These are phyloP conservation scores for Melieria picta DNA, from an alignment of 2,888 invertebrate genomes.

Conservation along the genomic window DNA sequence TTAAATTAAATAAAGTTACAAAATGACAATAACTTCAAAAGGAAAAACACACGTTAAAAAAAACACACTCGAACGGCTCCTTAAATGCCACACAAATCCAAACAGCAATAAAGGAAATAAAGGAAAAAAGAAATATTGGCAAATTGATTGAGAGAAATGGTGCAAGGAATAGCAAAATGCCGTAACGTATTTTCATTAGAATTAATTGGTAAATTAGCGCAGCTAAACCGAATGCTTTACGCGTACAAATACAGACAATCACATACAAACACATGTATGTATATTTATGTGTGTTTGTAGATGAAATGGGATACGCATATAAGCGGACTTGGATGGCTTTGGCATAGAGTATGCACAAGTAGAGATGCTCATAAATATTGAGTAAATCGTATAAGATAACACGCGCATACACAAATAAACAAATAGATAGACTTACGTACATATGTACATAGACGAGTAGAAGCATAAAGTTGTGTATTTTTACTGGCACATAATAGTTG, in stretches of 20 bases:
- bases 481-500: constrained; percentile 8
- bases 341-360: too few relatives aligned
- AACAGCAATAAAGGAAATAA: not conserved
- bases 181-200: constrained; percentile 5
- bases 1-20: too few relatives aligned
- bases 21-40: not conserved
- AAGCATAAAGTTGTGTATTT: constrained; percentile 5
- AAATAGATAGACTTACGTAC: not conserved
- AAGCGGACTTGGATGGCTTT: too few relatives aligned
- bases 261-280: not conserved
- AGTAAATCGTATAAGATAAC: constrained; percentile 7
- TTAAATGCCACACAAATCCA: not conserved
- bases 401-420: not conserved
- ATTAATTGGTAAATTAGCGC: constrained; percentile 25
- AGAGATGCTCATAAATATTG: constrained; percentile 22
- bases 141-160: not conserved
- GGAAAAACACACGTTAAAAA: constrained; percentile 1
- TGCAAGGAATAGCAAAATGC: too few relatives aligned
- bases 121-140: not conserved
- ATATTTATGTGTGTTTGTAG: not conserved
- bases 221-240: not conserved
- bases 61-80: not conserved
- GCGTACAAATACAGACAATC: too few relatives aligned
- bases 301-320: too few relatives aligned
- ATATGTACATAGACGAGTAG: not conserved